A percentile compares a stretch with the other conserved stretches of the same genome.
Evolutionary conservation across 2,888 invertebrate species (phyloP).

Genomic region (Diarsia mendica): DNA sequence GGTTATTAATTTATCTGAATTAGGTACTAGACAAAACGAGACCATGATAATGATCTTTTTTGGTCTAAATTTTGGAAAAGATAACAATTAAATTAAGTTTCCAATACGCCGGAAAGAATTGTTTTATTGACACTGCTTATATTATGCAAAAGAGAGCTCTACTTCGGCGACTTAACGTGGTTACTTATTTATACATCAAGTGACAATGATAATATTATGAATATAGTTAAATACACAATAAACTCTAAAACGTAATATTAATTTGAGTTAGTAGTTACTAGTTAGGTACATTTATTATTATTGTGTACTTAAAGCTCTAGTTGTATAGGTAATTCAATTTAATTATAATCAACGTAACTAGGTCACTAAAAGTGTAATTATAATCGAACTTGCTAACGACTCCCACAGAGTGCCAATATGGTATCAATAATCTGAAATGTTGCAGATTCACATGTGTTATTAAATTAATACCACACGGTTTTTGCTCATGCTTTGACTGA

Average conservation of each 20-base stretch:
- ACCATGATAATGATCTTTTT: neutral
- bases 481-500: slow-evolving; percentile 2
- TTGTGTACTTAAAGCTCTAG: neutral
- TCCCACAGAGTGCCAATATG: slow-evolving; percentile 17
- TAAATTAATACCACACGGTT: neutral
- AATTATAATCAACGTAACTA: neutral
- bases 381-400: neutral
- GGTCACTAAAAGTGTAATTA: slow-evolving; percentile 9
- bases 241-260: too few relatives aligned
- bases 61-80: too few relatives aligned
- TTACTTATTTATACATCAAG: neutral
- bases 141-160: neutral
- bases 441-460: slow-evolving; percentile 14
- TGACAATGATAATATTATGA: neutral
- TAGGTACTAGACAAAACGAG: neutral
- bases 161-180: neutral
- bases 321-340: neutral
- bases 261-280: too few relatives aligned
- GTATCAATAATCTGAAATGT: too few relatives aligned
- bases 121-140: neutral
- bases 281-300: neutral
- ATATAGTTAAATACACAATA: too few relatives aligned
- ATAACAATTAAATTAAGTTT: too few relatives aligned
- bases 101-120: too few relatives aligned
- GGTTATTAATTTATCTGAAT: neutral